A percentile compares a stretch with the other conserved stretches of the same genome.
Evolutionary conservation across 2,797 vertebrate species (phyloP).

Genomic region (Cyclopterus lumpus): DNA sequence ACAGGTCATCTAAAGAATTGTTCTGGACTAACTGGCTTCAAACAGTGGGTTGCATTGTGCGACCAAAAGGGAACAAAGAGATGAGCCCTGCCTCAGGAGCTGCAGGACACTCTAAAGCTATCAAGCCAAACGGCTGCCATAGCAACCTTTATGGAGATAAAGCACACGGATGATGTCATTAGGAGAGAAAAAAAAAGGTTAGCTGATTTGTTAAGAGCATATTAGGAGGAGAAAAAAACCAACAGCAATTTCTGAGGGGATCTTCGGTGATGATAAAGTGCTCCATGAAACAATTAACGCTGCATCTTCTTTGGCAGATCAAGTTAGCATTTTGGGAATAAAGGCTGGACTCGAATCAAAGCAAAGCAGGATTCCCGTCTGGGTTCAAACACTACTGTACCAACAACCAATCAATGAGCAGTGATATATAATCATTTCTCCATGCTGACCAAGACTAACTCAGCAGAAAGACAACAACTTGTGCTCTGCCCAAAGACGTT

Average conservation of each 20-base stretch:
- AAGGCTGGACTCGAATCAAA: conserved; percentile 17
- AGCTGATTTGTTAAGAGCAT: conserved; percentile 49
- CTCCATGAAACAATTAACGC: conserved; percentile 43
- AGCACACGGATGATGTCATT: conserved; percentile 34
- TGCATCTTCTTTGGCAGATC: conserved; percentile 27
- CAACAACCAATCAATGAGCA: conserved; percentile 25
- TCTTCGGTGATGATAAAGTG: conserved; percentile 49
- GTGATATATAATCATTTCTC: conserved; percentile 6
- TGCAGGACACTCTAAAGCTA: conserved; percentile 18
- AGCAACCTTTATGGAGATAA: conserved; percentile 40
- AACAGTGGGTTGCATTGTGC: not conserved
- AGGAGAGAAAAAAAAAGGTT: conserved; percentile 38
- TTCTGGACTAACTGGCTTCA: conserved; percentile 3
- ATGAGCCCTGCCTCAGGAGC: conserved; percentile 25
- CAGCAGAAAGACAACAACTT: not conserved
- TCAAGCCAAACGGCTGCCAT: conserved; percentile 35
- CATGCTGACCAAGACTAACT: conserved; percentile 13
- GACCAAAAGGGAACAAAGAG: conserved; percentile 1
- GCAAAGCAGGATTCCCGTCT: conserved; percentile 7
- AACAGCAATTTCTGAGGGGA: conserved; percentile 8
- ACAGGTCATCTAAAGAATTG: not conserved
- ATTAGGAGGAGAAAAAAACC: conserved; percentile 17
- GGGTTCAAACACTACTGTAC: conserved; percentile 8
- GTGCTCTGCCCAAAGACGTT: not conserved
- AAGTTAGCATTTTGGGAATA: conserved; percentile 42